Conservation (phyloP, 1,140 invertebrate genomes). For the Kradibia gibbosae region DNA sequence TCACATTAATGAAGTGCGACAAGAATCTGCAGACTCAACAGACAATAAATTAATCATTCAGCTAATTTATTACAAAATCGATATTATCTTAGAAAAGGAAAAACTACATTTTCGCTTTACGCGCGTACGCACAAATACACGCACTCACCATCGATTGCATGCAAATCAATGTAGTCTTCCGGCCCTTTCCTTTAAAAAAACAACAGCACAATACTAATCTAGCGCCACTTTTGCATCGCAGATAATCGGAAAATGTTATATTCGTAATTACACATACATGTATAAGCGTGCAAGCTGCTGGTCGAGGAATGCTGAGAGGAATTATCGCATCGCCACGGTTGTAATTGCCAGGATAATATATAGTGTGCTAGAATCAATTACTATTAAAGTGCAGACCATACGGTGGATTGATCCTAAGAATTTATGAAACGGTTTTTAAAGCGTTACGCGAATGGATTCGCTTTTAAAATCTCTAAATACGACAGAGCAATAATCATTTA, state of each 20-base stretch:
- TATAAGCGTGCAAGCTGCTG: neutral
- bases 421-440: neutral
- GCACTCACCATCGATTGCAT: neutral
- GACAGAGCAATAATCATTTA: neutral
- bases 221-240: neutral
- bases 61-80: slow-evolving; percentile 34
- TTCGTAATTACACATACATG: slow-evolving; percentile 32
- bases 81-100: slow-evolving; percentile 10
- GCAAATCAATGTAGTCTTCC: neutral
- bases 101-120: neutral
- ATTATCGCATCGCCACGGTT: slow-evolving; percentile 40
- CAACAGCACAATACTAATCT: neutral
- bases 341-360: slow-evolving; percentile 47
- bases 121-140: neutral
- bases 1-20: slow-evolving; percentile 11
- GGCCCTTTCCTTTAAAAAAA: neutral
- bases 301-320: slow-evolving; percentile 18
- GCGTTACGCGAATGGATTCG: slow-evolving; percentile 1
- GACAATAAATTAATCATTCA: slow-evolving; percentile 29
- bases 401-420: slow-evolving; percentile 23
- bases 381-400: slow-evolving; percentile 8
- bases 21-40: neutral
- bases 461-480: slow-evolving; percentile 1
- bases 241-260: slow-evolving; percentile 39
- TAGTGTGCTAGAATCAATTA: slow-evolving; percentile 37